These are phyloP conservation scores for Luehdorfia chinensis DNA, from an alignment of 1,140 invertebrate genomes.

Conservation along the genomic window DNA sequence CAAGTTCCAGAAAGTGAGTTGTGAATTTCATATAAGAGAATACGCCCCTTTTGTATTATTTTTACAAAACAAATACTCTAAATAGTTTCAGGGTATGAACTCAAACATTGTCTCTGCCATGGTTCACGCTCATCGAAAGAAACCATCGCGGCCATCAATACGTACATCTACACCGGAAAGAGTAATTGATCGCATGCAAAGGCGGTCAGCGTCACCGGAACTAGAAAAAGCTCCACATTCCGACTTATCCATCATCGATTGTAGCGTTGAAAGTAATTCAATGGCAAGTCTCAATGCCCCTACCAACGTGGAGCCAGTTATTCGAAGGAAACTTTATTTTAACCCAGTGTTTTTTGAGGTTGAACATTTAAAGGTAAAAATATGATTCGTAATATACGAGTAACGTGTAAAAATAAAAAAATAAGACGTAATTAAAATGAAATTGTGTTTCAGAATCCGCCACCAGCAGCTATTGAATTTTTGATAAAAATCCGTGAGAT, in stretches of 20 bases:
- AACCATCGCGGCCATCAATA: constrained; percentile 46
- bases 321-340: constrained; percentile 88
- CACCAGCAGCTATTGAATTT: constrained; percentile 91
- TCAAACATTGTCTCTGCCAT: constrained; percentile 58
- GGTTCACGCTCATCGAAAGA: constrained; percentile 54
- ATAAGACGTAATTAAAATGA: constrained; percentile 4
- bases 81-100: constrained; percentile 55
- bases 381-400: constrained; percentile 16
- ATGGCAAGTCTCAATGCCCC: constrained; percentile 34
- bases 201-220: constrained; percentile 64
- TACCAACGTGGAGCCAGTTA: constrained; percentile 49
- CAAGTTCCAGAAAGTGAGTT: constrained; percentile 46
- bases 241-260: constrained; percentile 57
- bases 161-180: constrained; percentile 45
- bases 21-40: too few relatives aligned
- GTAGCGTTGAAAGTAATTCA: constrained; percentile 44
- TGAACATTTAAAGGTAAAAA: constrained; percentile 85
- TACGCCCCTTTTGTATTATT: constrained; percentile 4
- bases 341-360: constrained; percentile 93
- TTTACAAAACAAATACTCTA: background rate
- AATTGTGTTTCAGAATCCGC: constrained; percentile 82
- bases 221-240: constrained; percentile 66
- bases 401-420: too few relatives aligned
- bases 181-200: constrained; percentile 48
- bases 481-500: constrained; percentile 91